Conservation (phyloP, 2,797 vertebrate genomes). For the Acrossocheilus fasciatus region DNA sequence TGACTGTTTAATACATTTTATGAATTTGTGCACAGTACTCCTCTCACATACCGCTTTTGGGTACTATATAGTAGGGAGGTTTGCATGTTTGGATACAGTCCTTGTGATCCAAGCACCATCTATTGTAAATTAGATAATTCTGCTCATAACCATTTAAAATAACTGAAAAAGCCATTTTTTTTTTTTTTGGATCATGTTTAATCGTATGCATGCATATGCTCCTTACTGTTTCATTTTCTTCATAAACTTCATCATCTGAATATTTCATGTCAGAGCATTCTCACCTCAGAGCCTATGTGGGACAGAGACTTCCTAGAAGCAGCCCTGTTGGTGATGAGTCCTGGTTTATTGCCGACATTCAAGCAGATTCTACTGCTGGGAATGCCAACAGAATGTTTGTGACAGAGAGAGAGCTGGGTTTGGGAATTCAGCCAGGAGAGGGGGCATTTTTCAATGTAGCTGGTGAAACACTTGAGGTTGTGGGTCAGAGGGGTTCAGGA, state of each 20-base stretch:
- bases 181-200: not conserved
- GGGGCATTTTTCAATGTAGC: constrained; percentile 37
- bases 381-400: constrained; percentile 24
- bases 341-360: constrained; percentile 17
- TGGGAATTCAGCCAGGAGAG: constrained; percentile 44
- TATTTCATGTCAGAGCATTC: not conserved
- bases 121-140: not conserved
- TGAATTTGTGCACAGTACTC: not conserved
- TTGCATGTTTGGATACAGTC: not conserved
- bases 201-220: not conserved
- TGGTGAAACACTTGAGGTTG: constrained; percentile 48
- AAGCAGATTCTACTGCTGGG: constrained; percentile 18
- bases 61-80: no score
- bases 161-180: not conserved
- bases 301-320: constrained; percentile 32
- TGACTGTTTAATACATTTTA: not conserved
- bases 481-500: constrained; percentile 50
- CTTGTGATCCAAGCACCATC: not conserved
- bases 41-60: no score
- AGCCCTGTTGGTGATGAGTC: constrained; percentile 40
- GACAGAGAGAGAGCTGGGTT: constrained; percentile 34
- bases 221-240: not conserved
- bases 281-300: constrained; percentile 31
- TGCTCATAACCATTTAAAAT: not conserved
- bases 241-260: not conserved